phyloP scores from a whole-genome alignment of 2,797 vertebrate genomes.

The Hozukius guyotensis region DNA sequence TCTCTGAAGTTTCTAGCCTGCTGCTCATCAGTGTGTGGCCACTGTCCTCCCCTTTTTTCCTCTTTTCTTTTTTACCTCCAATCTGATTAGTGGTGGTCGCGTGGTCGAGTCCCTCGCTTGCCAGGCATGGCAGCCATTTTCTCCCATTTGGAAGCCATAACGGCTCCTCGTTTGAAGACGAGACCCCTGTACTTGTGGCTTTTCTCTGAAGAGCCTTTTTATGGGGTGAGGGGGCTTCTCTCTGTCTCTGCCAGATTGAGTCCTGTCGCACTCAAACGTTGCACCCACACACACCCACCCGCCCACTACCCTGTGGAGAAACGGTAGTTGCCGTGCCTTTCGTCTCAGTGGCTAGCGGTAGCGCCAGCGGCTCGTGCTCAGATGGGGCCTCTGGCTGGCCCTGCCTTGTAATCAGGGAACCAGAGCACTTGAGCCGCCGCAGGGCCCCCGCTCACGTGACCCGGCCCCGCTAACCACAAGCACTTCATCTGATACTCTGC shows the following conservation, averaged over 20 bases:
- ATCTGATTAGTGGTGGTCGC: conserved; percentile 76
- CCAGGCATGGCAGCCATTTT: conserved; percentile 80
- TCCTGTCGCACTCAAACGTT: conserved; percentile 58
- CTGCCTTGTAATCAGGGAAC: conserved; percentile 87
- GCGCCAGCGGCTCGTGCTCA: conserved; percentile 79
- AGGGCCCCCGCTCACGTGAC: conserved; percentile 80
- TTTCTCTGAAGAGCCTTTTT: conserved; percentile 76
- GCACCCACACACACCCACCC: conserved; percentile 10
- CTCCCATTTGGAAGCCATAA: conserved; percentile 86
- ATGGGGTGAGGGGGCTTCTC: conserved; percentile 80
- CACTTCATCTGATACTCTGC: conserved; percentile 85
- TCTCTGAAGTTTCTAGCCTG: conserved; percentile 39
- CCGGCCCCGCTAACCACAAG: conserved; percentile 81
- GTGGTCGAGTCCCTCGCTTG: conserved; percentile 55
- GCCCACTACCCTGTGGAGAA: conserved; percentile 43
- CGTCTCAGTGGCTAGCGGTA: conserved; percentile 72
- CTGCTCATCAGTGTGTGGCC: conserved; percentile 74
- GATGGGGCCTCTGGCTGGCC: conserved; percentile 71
- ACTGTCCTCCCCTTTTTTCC: conserved; percentile 41
- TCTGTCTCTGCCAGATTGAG: conserved; percentile 76
- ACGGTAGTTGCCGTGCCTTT: conserved; percentile 72
- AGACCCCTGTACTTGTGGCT: conserved; percentile 87
- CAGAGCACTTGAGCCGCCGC: conserved; percentile 67
- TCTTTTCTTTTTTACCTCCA: conserved; percentile 51
- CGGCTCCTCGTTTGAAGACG: conserved; percentile 79